phyloP scores from a whole-genome alignment of 2,113 vertebrate genomes.

The Tetrao urogallus region DNA sequence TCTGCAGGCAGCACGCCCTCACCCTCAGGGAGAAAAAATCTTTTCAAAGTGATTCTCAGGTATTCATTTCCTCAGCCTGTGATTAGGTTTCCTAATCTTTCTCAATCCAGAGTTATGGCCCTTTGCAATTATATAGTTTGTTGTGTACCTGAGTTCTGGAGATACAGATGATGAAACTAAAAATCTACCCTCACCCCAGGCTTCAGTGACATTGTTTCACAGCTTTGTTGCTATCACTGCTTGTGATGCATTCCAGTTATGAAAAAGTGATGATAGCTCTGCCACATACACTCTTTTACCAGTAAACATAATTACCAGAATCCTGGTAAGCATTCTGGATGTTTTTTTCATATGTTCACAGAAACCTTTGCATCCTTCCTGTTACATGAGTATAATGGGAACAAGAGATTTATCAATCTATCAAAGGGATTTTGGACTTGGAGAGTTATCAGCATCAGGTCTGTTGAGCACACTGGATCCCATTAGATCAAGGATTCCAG shows the following conservation, averaged over 20 bases:
- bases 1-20: not conserved
- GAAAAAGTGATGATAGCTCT: not conserved
- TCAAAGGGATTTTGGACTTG: not conserved
- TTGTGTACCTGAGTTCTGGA: not conserved
- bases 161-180: accelerated
- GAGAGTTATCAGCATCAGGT: not conserved
- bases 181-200: not conserved
- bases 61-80: conserved; percentile 49
- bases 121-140: not conserved
- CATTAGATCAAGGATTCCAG: not conserved
- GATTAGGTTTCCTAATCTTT: conserved; percentile 5
- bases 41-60: conserved; percentile 56
- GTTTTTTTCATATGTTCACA: not conserved
- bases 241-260: not conserved
- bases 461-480: not conserved
- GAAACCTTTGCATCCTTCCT: not conserved
- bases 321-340: not conserved
- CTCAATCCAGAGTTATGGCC: not conserved
- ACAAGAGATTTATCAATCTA: not conserved
- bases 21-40: conserved; percentile 4
- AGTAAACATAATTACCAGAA: not conserved
- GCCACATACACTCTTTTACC: not conserved
- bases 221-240: not conserved
- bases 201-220: not conserved
- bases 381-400: not conserved